These are phyloP conservation scores for Schizotus pectinicornis DNA, from an alignment of 2,888 invertebrate genomes.

Conservation along the genomic window DNA sequence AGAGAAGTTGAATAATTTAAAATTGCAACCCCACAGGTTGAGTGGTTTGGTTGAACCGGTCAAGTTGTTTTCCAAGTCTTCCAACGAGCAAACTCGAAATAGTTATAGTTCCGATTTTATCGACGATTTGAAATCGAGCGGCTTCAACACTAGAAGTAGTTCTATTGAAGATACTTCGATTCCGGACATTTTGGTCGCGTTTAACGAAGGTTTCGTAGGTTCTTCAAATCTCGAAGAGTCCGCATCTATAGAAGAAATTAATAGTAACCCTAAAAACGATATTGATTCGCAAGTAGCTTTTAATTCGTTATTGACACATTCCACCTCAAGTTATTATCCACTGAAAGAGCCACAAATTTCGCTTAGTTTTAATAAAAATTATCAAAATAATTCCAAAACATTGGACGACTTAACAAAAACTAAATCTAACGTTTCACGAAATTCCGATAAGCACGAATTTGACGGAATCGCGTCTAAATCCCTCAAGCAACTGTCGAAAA, in stretches of 20 bases:
- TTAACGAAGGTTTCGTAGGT: too few species aligned
- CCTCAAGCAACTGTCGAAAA: too few species aligned
- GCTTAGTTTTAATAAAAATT: not conserved
- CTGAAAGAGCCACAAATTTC: constrained; percentile 7
- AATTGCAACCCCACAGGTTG: constrained; percentile 13
- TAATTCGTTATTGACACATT: not conserved
- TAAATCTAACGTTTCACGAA: not conserved
- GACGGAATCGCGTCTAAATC: too few species aligned
- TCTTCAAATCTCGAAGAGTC: too few species aligned
- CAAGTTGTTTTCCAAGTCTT: too few species aligned
- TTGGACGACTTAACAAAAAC: not conserved
- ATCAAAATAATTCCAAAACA: not conserved
- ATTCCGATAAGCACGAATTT: too few species aligned
- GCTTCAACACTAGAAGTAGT: constrained; percentile 1
- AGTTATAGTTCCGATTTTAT: constrained; percentile 26
- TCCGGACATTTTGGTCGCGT: not conserved
- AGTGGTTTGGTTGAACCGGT: not conserved
- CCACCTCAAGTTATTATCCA: not conserved
- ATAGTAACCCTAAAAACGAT: not conserved
- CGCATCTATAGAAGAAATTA: too few species aligned
- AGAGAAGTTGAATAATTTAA: constrained; percentile 33
- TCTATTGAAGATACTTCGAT: not conserved
- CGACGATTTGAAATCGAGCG: constrained; percentile 1
- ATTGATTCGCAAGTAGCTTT: not conserved
- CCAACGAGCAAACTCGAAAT: not conserved